Base-by-base conservation (phyloP, 2,113 vertebrate species). In the Hydropotes inermis region DNA sequence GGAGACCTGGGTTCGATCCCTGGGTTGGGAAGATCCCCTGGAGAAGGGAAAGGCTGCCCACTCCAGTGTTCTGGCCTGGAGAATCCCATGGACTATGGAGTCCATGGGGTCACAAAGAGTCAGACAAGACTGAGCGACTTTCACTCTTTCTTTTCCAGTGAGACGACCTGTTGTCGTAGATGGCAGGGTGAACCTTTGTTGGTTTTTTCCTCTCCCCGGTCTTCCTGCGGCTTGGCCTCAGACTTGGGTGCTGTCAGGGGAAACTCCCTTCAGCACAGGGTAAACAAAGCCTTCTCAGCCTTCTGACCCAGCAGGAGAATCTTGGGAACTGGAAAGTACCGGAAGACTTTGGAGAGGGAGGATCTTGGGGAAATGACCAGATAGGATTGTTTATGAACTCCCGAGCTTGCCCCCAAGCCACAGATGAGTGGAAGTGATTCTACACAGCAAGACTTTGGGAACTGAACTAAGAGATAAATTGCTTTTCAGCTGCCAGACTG, bases 51-150 rank as follows among this genome's bases (percentile, higher is more conserved):
- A 6, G 67, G n/a, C n/a, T 70, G 2, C n/a, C n/a, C 67, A 70
- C 67, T 70, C n/a, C 67, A 39, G 67, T 2, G 36, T 70, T 39
- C 67, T 39, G 67, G 67, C 19, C 67, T 12, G 67, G n/a, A 36
- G 67, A 21, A 39, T 36, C 23, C 64, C 64, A 36, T 9, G n/a
- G 64, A 70, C n/a, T 67, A 17, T 67, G 2, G 19, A 36, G 4
- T 21, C 64, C n/a, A 21, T 21, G n/a, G n/a, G n/a, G 64, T 70
- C 4, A 0, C 64, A 21, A 70, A 23, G 19, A 39, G 67, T 39
- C 5, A 0, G n/a, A 23, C n/a, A 23, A 0, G 17, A 23, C 67
- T 70, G 19, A 70, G 19, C 0, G 5, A 12, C n/a, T 21, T 12
- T 12, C 67, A 12, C 9, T 14, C 3, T 33, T 58, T 58, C 33